Percentiles rank a stretch among this genome's conserved stretches.
These are phyloP conservation scores for Malurus splendens DNA, from an alignment of 2,797 vertebrate genomes.

Conservation along the genomic window DNA sequence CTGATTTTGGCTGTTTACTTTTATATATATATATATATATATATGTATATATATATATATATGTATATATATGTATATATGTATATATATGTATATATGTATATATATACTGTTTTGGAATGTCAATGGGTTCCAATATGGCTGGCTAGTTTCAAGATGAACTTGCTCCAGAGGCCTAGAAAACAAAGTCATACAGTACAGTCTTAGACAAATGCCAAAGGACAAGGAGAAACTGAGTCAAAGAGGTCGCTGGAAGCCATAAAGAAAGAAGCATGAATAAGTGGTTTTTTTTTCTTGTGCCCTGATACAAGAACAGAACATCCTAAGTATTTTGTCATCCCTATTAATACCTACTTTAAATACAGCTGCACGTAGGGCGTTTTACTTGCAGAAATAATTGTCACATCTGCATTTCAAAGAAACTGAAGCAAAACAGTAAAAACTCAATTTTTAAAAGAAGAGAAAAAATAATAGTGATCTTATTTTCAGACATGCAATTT, in stretches of 20 bases:
- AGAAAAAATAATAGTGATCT: not conserved
- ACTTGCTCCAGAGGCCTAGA: conserved; percentile 94
- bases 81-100: no score
- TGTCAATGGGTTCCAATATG: conserved; percentile 91
- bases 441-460: not conserved
- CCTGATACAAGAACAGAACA: not conserved
- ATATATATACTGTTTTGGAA: conserved; percentile 85
- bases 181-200: conserved; percentile 74
- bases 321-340: not conserved
- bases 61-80: conserved; percentile 48
- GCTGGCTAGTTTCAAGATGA: conserved; percentile 93
- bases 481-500: not conserved
- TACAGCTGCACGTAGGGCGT: not conserved
- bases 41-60: not conserved
- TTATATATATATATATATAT: conserved; percentile 46
- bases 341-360: not conserved
- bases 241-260: conserved; percentile 45
- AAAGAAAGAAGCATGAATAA: not conserved
- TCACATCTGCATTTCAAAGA: not conserved
- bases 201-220: conserved; percentile 72
- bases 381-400: not conserved
- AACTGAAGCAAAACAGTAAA: not conserved
- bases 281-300: not conserved
- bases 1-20: conserved; percentile 79
- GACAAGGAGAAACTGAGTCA: conserved; percentile 56